A percentile compares a stretch with the other conserved stretches of the same genome.
phyloP scores from a whole-genome alignment of 35 echinoderm and acorn worm species.

The Chiridota heheva region DNA sequence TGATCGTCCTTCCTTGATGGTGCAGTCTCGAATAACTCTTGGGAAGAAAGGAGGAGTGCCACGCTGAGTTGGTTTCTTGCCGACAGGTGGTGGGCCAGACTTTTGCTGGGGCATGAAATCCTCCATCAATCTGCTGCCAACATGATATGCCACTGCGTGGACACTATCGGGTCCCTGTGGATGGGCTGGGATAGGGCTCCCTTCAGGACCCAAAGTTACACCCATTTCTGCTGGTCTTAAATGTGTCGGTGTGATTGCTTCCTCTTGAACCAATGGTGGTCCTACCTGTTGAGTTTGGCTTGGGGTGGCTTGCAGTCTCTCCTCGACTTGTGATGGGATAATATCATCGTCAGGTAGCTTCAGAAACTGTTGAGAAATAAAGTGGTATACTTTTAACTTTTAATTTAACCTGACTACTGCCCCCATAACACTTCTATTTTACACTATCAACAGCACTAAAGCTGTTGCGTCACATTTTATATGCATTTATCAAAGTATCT shows the following conservation, averaged over 20 bases:
- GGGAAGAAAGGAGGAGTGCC: constrained; percentile 82
- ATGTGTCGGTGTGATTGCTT: constrained; percentile 21
- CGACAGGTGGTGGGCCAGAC: constrained; percentile 10
- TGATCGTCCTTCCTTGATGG: constrained; percentile 65
- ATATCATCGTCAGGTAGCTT: too few relatives aligned
- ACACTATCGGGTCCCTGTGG: constrained; percentile 45
- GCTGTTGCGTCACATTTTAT: too few relatives aligned
- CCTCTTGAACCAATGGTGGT: constrained; percentile 33
- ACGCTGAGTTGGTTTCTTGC: constrained; percentile 11
- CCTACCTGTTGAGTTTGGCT: constrained; percentile 5
- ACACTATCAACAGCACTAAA: too few relatives aligned
- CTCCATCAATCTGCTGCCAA: constrained; percentile 10
- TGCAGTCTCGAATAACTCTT: constrained; percentile 53
- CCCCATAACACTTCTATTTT: too few relatives aligned
- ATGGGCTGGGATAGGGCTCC: constrained; percentile 39
- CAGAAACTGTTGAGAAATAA: too few relatives aligned
- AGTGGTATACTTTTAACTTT: too few relatives aligned
- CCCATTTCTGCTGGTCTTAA: constrained; percentile 42
- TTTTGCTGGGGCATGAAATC: constrained; percentile 30
- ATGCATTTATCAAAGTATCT: too few relatives aligned
- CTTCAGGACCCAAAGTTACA: constrained; percentile 36
- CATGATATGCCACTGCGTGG: constrained; percentile 32
- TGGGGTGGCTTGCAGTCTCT: constrained; percentile 24
- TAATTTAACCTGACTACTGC: too few relatives aligned
- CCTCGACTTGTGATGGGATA: too few relatives aligned